Conservation (phyloP, 1,140 invertebrate genomes). For the Drosophila azteca region DNA sequence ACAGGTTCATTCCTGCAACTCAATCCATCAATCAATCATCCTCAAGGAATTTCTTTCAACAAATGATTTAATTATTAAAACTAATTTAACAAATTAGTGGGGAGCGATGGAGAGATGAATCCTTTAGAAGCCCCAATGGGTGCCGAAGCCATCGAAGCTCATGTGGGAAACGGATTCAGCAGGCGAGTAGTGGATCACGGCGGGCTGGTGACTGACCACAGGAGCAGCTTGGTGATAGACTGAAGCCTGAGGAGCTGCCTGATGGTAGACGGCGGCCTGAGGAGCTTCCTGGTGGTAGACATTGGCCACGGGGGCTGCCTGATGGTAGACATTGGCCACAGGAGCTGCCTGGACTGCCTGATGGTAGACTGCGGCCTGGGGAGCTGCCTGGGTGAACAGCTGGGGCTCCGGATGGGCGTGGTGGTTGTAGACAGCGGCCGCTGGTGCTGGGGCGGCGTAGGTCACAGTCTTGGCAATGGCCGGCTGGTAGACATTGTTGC, state of each 20-base stretch:
- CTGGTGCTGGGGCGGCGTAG: constrained; percentile 75
- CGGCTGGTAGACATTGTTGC: constrained; percentile 85
- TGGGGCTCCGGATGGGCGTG: constrained; percentile 16
- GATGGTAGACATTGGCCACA: constrained; percentile 35
- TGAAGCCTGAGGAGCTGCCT: constrained; percentile 19
- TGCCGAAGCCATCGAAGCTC: constrained; percentile 85
- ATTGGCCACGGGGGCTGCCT: constrained; percentile 22
- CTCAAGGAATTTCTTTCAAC: neutral
- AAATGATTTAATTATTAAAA: constrained; percentile 18
- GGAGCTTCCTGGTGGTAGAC: constrained; percentile 43
- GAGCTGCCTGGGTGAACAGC: constrained; percentile 39
- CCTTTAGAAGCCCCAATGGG: constrained; percentile 84
- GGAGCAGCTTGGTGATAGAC: constrained; percentile 32
- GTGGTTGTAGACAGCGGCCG: constrained; percentile 42
- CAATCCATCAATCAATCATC: no score
- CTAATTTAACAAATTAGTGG: neutral
- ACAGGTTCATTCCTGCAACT: no score
- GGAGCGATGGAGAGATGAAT: no score
- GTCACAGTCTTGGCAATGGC: constrained; percentile 78
- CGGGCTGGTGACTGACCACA: constrained; percentile 53
- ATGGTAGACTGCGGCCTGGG: constrained; percentile 25
- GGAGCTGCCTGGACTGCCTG: constrained; percentile 19
- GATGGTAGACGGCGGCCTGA: constrained; percentile 54
- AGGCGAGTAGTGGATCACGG: constrained; percentile 84
- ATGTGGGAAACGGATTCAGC: constrained; percentile 85